Conservation (phyloP, 2,888 invertebrate species). For the Xylota segnis region DNA sequence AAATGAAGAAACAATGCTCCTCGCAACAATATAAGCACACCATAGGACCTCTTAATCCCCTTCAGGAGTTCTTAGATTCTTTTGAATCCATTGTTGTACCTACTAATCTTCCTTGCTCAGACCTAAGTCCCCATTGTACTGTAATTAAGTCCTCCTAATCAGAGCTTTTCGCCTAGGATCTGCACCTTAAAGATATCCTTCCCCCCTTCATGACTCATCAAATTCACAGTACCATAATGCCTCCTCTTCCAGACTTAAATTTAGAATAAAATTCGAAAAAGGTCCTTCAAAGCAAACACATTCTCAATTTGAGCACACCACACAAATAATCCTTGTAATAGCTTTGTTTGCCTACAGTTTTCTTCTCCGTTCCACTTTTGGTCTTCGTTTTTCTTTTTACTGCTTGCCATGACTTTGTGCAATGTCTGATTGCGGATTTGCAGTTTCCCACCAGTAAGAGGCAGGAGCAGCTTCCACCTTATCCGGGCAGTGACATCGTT, state of each 20-base stretch:
- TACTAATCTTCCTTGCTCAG: no score
- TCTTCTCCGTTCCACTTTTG: conserved; percentile 24
- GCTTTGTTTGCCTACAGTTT: conserved; percentile 58
- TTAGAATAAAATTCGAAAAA: conserved; percentile 17
- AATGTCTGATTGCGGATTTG: conserved; percentile 84
- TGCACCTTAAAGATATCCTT: neutral
- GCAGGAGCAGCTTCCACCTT: conserved; percentile 20
- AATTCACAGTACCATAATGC: no score
- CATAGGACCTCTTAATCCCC: no score
- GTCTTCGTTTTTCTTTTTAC: conserved; percentile 16
- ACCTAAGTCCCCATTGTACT: no score
- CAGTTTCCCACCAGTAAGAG: conserved; percentile 61
- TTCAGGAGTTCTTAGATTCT: no score
- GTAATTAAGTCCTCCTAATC: no score
- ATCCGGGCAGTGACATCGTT: conserved; percentile 74
- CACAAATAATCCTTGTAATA: conserved; percentile 65
- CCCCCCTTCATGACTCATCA: no score
- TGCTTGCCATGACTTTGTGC: conserved; percentile 51
- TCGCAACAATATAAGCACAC: no score
- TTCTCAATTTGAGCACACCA: conserved; percentile 32
- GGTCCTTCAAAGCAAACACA: conserved; percentile 54
- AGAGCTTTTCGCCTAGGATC: no score
- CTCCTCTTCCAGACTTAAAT: neutral
- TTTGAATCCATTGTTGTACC: no score
- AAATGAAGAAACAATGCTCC: no score